Conservation (phyloP, 2,113 vertebrate genomes). For the Dinomys branickii region DNA sequence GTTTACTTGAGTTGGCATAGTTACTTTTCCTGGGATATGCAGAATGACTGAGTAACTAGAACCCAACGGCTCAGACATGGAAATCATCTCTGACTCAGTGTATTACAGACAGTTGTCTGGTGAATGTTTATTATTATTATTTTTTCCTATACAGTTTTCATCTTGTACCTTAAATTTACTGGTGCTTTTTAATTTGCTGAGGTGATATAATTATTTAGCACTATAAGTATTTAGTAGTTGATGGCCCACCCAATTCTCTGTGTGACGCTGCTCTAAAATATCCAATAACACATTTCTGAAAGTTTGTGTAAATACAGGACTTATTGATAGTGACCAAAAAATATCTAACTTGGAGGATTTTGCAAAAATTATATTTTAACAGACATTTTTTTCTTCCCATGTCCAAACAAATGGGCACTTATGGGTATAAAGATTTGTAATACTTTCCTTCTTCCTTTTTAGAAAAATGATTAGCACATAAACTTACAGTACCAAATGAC, state of each 20-base stretch:
- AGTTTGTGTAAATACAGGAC: constrained; percentile 32
- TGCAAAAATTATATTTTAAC: constrained; percentile 53
- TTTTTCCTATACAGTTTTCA: background rate
- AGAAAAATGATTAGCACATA: background rate
- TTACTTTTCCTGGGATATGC: background rate
- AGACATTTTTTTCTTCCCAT: background rate
- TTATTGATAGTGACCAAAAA: constrained; percentile 8
- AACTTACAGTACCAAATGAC: constrained; percentile 6
- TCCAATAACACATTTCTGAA: constrained; percentile 39
- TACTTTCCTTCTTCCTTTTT: background rate
- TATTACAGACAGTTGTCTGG: background rate
- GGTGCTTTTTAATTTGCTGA: constrained; percentile 46
- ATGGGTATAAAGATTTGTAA: background rate
- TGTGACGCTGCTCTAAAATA: constrained; percentile 59
- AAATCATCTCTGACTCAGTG: constrained; percentile 8
- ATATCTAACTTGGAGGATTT: constrained; percentile 16
- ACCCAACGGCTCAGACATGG: background rate
- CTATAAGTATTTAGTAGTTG: background rate
- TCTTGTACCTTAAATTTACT: constrained; percentile 34
- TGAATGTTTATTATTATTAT: constrained; percentile 29
- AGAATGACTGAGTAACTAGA: constrained; percentile 14
- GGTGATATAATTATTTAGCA: constrained; percentile 16
- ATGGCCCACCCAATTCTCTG: background rate
- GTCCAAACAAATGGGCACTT: background rate
- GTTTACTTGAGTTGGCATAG: constrained; percentile 41